Evolutionary conservation across 1,140 invertebrate species (phyloP).

Genomic region (Drosophila sproati): DNA sequence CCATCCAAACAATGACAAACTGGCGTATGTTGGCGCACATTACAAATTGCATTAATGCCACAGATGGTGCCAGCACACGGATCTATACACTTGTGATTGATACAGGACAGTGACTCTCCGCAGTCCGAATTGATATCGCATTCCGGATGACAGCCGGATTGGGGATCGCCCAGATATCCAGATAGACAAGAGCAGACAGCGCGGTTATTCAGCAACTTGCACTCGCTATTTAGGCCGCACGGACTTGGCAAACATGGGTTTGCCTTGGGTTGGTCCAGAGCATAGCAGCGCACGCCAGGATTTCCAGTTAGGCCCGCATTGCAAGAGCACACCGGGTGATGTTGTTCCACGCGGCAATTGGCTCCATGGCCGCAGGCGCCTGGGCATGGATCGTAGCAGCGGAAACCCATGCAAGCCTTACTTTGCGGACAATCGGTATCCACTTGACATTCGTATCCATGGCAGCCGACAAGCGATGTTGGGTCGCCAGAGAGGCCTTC

Average conservation of each 20-base stretch:
- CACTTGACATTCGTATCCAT: conserved; percentile 90
- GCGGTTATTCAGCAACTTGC: conserved; percentile 88
- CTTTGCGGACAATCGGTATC: conserved; percentile 90
- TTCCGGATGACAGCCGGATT: conserved; percentile 90
- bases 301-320: conserved; percentile 89
- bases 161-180: conserved; percentile 90
- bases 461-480: conserved; percentile 88
- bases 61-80: conserved; percentile 91
- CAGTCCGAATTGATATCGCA: conserved; percentile 92
- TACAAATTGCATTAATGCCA: conserved; percentile 90
- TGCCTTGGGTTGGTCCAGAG: conserved; percentile 84
- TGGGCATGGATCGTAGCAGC: conserved; percentile 92
- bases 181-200: conserved; percentile 91
- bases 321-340: conserved; percentile 92
- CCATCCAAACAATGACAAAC: conserved; percentile 90
- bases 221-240: conserved; percentile 92
- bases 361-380: conserved; percentile 92
- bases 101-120: conserved; percentile 89
- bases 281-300: conserved; percentile 90
- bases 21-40: conserved; percentile 91
- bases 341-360: conserved; percentile 89
- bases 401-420: conserved; percentile 91
- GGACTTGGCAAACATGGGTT: conserved; percentile 90
- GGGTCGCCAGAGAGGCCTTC: conserved; percentile 92
- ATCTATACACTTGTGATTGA: conserved; percentile 91